Conservation (phyloP, 2,113 vertebrate species). For the Dolichallabes microphthalmus region DNA sequence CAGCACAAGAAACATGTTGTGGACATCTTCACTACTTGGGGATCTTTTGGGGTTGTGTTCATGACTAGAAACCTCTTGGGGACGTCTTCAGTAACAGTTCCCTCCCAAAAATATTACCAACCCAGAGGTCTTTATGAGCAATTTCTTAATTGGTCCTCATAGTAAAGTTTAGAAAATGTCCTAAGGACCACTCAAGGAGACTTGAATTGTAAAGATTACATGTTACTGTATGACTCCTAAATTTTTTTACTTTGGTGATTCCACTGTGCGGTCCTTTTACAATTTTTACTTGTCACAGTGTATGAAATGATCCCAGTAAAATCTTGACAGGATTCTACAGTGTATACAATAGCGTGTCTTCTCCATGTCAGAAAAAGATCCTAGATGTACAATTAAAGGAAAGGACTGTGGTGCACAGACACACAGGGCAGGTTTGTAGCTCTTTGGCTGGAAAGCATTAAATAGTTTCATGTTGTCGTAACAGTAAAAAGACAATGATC, state of each 20-base stretch:
- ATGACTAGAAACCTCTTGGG: no score
- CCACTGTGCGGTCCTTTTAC: not conserved
- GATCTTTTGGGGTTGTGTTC: no score
- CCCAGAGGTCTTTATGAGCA: no score
- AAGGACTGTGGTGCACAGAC: not conserved
- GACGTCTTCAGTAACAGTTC: no score
- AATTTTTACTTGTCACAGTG: not conserved
- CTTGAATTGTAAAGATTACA: no score
- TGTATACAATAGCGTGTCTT: not conserved
- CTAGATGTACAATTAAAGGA: not conserved
- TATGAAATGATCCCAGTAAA: not conserved
- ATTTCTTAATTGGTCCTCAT: no score
- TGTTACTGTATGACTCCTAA: not conserved
- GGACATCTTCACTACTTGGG: no score
- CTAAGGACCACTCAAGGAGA: no score
- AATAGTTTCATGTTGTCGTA: not conserved
- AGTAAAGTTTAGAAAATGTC: no score
- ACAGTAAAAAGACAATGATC: not conserved
- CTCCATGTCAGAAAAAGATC: not conserved
- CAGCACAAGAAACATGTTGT: no score
- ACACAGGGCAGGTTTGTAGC: not conserved
- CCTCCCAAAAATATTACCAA: no score
- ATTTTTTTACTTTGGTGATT: not conserved
- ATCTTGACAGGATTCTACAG: not conserved
- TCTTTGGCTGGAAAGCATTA: not conserved